Conservation (phyloP, 2,113 vertebrate species). For the Mesoclemmys tuberculata region DNA sequence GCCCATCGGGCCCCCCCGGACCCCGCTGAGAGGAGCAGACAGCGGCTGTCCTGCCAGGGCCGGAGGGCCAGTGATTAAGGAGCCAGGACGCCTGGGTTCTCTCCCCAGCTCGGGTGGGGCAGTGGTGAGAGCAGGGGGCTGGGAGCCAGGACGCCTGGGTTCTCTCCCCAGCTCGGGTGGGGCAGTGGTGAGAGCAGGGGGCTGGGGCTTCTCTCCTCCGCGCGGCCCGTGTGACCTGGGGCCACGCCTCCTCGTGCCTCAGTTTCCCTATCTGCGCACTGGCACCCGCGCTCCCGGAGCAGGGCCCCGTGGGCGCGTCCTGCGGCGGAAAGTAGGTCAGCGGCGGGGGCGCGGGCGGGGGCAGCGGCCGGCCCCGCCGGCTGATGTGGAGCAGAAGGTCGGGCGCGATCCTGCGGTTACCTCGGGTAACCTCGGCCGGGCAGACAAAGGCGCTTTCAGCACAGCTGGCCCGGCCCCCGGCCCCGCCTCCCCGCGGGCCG, state of each 20-base stretch:
- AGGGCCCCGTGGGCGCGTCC: not conserved
- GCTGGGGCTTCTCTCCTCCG: not conserved
- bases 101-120: not conserved
- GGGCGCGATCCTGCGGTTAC: constrained; percentile 1
- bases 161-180: constrained; percentile 19
- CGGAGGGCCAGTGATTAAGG: not conserved
- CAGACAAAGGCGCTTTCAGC: constrained; percentile 5
- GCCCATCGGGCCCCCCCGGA: too few species aligned
- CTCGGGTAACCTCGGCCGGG: constrained; percentile 7
- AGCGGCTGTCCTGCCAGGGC: not conserved
- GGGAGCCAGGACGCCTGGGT: not conserved
- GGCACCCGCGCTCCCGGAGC: not conserved
- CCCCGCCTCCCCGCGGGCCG: not conserved
- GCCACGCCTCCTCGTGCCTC: not conserved
- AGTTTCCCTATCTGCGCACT: not conserved
- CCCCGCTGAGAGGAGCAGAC: not conserved
- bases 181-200: not conserved
- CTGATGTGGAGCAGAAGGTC: constrained; percentile 13
- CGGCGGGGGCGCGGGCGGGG: not conserved
- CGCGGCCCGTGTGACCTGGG: not conserved
- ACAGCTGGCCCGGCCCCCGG: not conserved
- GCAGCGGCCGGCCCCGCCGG: not conserved
- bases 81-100: not conserved
- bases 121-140: not conserved
- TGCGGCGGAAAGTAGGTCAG: not conserved